phyloP scores from a whole-genome alignment of 2,113 vertebrate species.

The Oxyruncus cristatus region DNA sequence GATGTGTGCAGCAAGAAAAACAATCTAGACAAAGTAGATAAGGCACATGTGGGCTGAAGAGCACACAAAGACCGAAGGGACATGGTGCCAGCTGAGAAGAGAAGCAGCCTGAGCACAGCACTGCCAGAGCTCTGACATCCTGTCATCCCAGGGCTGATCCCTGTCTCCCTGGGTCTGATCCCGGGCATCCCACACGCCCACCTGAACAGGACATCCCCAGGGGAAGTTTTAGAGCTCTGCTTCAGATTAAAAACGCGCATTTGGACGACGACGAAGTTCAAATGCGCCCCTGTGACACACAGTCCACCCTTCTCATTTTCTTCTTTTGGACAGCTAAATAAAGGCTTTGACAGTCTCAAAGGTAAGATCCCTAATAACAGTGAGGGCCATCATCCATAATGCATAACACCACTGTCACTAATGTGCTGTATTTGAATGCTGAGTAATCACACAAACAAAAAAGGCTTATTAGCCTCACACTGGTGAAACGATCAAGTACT shows the following conservation, averaged over 20 bases:
- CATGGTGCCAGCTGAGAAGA: rapidly evolving
- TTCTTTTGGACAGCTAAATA: neutral
- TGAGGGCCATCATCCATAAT: neutral
- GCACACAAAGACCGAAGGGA: rapidly evolving
- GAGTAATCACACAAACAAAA: neutral
- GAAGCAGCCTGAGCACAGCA: neutral
- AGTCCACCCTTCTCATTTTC: neutral
- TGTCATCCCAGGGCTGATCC: neutral
- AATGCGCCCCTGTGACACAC: rapidly evolving
- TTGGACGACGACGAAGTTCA: neutral
- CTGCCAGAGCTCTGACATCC: neutral
- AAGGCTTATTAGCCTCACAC: neutral
- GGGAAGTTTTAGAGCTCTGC: neutral
- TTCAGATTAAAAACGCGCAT: neutral
- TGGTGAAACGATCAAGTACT: neutral
- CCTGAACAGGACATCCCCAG: neutral
- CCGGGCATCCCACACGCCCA: neutral
- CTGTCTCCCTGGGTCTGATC: neutral
- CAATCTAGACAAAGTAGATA: neutral
- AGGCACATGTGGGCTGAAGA: neutral
- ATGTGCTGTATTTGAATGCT: neutral
- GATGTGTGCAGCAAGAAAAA: neutral
- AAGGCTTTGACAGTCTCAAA: neutral
- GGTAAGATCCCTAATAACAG: neutral
- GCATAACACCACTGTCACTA: neutral